A percentile compares a stretch with the other conserved stretches of the same genome.
These are phyloP conservation scores for Ia io DNA, from an alignment of 2,113 vertebrate genomes.

Conservation along the genomic window DNA sequence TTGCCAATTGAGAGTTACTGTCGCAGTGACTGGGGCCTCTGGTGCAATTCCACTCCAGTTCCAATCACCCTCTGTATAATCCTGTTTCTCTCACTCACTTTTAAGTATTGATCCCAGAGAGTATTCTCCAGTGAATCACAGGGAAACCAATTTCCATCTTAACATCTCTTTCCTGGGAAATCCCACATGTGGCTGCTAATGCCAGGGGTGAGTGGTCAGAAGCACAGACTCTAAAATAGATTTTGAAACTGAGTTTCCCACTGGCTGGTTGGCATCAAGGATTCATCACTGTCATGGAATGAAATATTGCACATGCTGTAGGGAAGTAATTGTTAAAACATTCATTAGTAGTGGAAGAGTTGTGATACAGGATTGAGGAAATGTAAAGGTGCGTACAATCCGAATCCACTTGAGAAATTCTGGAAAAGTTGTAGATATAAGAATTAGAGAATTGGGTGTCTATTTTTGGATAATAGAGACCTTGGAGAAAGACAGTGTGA, in stretches of 20 bases:
- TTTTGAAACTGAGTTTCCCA: background rate
- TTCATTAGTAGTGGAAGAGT: background rate
- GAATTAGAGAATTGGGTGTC: background rate
- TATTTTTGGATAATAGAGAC: background rate
- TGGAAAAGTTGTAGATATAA: background rate
- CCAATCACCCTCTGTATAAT: background rate
- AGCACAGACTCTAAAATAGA: background rate
- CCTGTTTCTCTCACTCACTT: background rate
- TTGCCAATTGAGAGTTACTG: background rate
- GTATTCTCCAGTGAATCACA: background rate
- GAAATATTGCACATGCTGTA: background rate
- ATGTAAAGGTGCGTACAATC: background rate
- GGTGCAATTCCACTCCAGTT: background rate
- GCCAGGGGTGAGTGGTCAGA: background rate
- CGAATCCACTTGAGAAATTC: background rate
- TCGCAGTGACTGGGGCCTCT: background rate
- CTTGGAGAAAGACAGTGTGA: background rate
- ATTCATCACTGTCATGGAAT: background rate
- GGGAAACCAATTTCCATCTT: background rate
- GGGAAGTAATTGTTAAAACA: background rate
- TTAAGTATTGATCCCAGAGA: background rate
- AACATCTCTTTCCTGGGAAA: background rate
- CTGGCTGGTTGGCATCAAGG: background rate
- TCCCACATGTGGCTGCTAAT: background rate
- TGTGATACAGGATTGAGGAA: background rate